A percentile compares a stretch with the other conserved stretches of the same genome.
Conservation (phyloP, 2,797 vertebrate genomes). For the Sciaenops ocellatus region DNA sequence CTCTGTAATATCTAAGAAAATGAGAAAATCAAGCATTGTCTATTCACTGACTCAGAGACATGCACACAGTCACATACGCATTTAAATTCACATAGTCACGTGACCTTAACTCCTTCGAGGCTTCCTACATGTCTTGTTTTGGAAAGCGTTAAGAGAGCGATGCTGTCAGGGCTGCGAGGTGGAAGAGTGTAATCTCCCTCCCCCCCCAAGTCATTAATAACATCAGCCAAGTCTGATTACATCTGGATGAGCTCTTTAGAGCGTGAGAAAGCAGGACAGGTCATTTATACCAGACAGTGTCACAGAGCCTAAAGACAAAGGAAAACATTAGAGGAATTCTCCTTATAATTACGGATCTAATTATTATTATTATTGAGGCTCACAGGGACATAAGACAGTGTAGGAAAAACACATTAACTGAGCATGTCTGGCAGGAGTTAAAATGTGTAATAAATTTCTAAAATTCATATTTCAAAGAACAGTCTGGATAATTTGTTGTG, state of each 20-base stretch:
- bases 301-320: conserved; percentile 34
- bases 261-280: conserved; percentile 77
- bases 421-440: neutral
- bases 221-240: conserved; percentile 75
- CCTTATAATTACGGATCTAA: conserved; percentile 28
- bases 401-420: neutral
- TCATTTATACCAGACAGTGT: conserved; percentile 60
- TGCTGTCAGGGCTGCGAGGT: conserved; percentile 51
- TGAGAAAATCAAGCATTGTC: conserved; percentile 16
- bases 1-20: conserved; percentile 14
- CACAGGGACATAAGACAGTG: neutral
- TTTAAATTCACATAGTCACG: conserved; percentile 33
- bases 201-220: conserved; percentile 79
- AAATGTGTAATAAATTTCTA: neutral
- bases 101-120: conserved; percentile 40
- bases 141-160: conserved; percentile 45
- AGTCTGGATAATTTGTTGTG: conserved; percentile 13
- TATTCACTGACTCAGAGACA: conserved; percentile 23
- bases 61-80: conserved; percentile 5
- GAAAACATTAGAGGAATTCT: conserved; percentile 25
- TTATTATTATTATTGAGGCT: neutral
- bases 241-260: conserved; percentile 71
- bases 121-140: conserved; percentile 51
- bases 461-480: conserved; percentile 5
- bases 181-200: conserved; percentile 63